Conservation (phyloP, 2,797 vertebrate species). For the Chiroxiphia lanceolata region DNA sequence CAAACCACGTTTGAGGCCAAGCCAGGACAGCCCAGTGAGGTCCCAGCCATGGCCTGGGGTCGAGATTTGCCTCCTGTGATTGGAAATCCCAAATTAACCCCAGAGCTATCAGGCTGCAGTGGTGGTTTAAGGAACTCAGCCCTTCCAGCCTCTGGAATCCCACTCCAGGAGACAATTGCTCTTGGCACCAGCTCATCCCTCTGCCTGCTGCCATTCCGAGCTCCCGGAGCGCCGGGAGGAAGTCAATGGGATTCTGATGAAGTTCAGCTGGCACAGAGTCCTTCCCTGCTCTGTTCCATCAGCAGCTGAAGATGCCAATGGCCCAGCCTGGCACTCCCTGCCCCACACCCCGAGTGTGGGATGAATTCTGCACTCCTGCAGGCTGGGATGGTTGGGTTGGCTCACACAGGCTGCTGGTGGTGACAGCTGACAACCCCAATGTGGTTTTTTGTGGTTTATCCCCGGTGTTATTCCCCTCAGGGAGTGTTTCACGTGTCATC, state of each 20-base stretch:
- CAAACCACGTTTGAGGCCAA: not conserved
- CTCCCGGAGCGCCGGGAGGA: not conserved
- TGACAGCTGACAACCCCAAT: too few species aligned
- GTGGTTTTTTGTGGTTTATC: too few species aligned
- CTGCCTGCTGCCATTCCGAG: not conserved
- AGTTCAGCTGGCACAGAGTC: conserved; percentile 13
- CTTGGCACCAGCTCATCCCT: not conserved
- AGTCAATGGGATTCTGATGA: conserved; percentile 16
- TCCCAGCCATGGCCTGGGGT: not conserved
- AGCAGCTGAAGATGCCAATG: not conserved
- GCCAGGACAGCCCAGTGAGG: not conserved
- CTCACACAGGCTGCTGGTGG: too few species aligned
- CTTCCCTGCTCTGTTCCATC: not conserved
- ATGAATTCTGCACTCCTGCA: too few species aligned
- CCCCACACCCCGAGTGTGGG: not conserved
- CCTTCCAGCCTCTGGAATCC: not conserved
- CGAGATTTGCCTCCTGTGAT: not conserved
- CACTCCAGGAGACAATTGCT: not conserved
- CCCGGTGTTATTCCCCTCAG: too few species aligned
- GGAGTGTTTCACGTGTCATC: too few species aligned
- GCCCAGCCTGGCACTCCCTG: not conserved
- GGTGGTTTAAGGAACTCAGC: not conserved
- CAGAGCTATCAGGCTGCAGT: not conserved
- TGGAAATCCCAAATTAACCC: not conserved
- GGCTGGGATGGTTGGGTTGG: too few species aligned